Base-by-base conservation (phyloP, 1,140 invertebrate species). In the Papilio helenus region DNA sequence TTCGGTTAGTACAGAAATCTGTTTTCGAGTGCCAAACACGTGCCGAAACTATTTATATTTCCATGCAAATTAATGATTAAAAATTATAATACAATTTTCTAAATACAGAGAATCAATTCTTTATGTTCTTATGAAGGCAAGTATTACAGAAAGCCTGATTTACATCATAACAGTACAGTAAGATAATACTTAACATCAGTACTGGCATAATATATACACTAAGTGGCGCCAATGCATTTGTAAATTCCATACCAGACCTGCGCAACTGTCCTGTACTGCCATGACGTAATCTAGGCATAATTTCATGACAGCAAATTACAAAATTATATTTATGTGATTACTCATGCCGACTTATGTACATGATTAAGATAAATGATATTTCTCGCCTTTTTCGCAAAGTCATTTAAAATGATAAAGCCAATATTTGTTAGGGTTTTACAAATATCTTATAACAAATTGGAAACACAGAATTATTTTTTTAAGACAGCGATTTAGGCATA, bases 311-410 rank as follows among this genome's bases (percentile, higher is more conserved):
- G 23, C 12, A 23, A 68, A 68, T 68, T 68, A 29, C 26, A 68
- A 68, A 29, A 29, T 26, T 29, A 8, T 68, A 68, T 68, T 68
- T 68, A 68, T 8, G 1, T 26, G 7, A 1, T 61, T 14, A 29
- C 26, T 68, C 26, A 12, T 68, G 23, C 61, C 12, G 26, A 18
- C 12, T 68, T 68, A 58, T 7, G n/a, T 2, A 29, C 23, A 5
- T 16, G 61, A 68, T 68, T 29, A 68, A 68, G 23, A 68, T 29
- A 18, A 68, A 68, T 34, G 61, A 34, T 68, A 68, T 29, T 68
- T 34, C 9, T 0, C 61, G 26, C 26, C 26, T 68, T 68, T 68
- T 68, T 68, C 18, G 58, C 58, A 61, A 26, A 61, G 58, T 68
- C 61, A 68, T 34, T 68, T 68, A 68, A 61, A 61, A 61, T 26